Evolutionary conservation across 2,888 invertebrate genomes (phyloP), one percentile per base, ranked within the genome.

Genomic region (Allolobophora icterica): DNA sequence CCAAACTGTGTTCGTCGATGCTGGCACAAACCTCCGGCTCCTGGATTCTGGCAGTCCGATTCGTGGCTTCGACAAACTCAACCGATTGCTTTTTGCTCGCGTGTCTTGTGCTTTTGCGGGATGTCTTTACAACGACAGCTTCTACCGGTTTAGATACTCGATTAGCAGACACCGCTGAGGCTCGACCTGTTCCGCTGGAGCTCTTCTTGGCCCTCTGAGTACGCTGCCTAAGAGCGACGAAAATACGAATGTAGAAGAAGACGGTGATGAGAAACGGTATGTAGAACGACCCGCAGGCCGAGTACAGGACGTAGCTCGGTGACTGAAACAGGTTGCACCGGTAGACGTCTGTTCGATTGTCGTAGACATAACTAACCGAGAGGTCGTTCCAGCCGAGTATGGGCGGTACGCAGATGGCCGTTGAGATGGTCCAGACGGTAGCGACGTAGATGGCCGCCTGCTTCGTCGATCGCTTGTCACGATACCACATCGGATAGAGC

Each of bases 361-460:
- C 91, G 89, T 92, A 90, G 13, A 87, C 89, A 90, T 91, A 93
- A 40, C 91, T 92, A 42, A 90, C 87, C 15, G 91, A 91, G n/a
- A 93, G 89, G 84, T 93, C 93, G 35, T 92, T 93, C 93, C 93
- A 93, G 33, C 93, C 93, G 21, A 95, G 94, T 89, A 95, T 94
- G 0, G 95, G 95, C 6, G 95, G 95, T n/a, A 95, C 93, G 42
- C 95, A 95, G 89, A 95, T 95, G 58, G 94, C 93, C 24, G 94
- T 93, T 6, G 95, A 95, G 92, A 95, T 94, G 91, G 95, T 91
- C 95, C 95, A 95, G n/a, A 95, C 95, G 91, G 95, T 94, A 38
- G 94, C 93, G 40, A 95, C 94, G 92, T 95, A 95, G 34, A 94
- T 93, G 4, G 94, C 92, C 17, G 95, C 94, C 91, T 94, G 94